Evolutionary conservation across 2,113 vertebrate species (phyloP), one percentile per base, ranked within the genome.

Genomic region (Anarhynchus alexandrinus): DNA sequence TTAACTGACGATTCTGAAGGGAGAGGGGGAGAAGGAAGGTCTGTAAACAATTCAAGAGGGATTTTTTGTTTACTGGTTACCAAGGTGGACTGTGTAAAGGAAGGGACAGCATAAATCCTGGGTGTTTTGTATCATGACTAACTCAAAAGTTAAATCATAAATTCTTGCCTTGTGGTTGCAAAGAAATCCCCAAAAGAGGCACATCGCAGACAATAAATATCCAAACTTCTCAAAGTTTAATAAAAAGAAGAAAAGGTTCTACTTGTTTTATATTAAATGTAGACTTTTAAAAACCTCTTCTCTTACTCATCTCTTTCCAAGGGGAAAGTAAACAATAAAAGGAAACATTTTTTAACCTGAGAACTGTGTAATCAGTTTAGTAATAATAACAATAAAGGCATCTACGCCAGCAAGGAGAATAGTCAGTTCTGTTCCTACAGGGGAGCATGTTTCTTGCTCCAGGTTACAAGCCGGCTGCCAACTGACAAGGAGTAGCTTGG

Each of bases 351-450:
- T 81, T 49, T 52, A 64, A 14, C 4, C 3, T 29, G 43, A 61
- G 26, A 80, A 66, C 17, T 7, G 4, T 38, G 38, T 40, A 19
- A 72, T 52, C 25, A 14, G 6, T 58, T 83, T 30, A 81, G n/a
- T 16, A 32, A 47, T 49, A 59, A 54, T 49, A 34, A 47, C 22
- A 29, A 42, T 66, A 27, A 10, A 10, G 18, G 7, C 27, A 27
- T 32, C 27, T 55, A 14, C 0, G 4, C 25, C 36, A 54, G 40
- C 11, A 16, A 12, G 36, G 47, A 57, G 36, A 52, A 15, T 29
- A 45, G 65, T 51, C 18, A 10, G 7, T 57, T 78, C 5, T 7
- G 2, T 70, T 73, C 51, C n/a, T 47, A 3, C 0, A 0, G 21
- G 38, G 10, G 40, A 82, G 62, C 8, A 1, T 6, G 45, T 61